These are phyloP conservation scores for Periphyllus acericola DNA, from an alignment of 2,888 invertebrate genomes.

Conservation along the genomic window DNA sequence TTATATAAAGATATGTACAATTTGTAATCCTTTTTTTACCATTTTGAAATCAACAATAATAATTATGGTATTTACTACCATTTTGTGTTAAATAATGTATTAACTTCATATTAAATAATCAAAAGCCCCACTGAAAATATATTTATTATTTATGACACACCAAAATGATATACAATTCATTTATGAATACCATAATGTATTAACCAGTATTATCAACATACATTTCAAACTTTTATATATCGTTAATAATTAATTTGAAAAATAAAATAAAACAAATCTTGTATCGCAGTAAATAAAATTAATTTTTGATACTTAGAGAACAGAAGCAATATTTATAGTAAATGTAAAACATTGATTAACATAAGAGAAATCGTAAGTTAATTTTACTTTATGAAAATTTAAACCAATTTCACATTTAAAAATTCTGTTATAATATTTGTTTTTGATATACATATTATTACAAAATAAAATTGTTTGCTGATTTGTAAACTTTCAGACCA, in stretches of 20 bases:
- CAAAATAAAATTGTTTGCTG: not conserved
- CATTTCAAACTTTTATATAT: slow-evolving; percentile 4
- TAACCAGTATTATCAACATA: slow-evolving; percentile 16
- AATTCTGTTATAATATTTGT: not conserved
- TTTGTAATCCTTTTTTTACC: too few relatives aligned
- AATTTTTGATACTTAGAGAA: not conserved
- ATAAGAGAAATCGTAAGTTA: too few relatives aligned
- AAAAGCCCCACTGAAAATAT: slow-evolving; percentile 33
- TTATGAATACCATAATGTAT: slow-evolving; percentile 18
- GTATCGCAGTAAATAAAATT: not conserved
- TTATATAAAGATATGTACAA: too few relatives aligned
- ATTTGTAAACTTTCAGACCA: not conserved
- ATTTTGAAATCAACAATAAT: too few relatives aligned
- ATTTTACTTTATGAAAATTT: slow-evolving; percentile 17
- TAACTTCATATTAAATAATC: not conserved
- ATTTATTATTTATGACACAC: slow-evolving; percentile 28
- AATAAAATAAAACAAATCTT: slow-evolving; percentile 12
- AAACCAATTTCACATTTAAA: not conserved
- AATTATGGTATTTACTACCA: too few relatives aligned
- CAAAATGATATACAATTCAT: slow-evolving; percentile 26
- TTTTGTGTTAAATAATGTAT: too few relatives aligned
- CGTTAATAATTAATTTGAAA: slow-evolving; percentile 8
- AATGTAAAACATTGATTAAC: not conserved
- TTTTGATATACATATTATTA: not conserved
- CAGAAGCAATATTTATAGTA: not conserved